Evolutionary conservation across 2,113 vertebrate genomes (phyloP).

Genomic region (Haliaeetus leucogaster): DNA sequence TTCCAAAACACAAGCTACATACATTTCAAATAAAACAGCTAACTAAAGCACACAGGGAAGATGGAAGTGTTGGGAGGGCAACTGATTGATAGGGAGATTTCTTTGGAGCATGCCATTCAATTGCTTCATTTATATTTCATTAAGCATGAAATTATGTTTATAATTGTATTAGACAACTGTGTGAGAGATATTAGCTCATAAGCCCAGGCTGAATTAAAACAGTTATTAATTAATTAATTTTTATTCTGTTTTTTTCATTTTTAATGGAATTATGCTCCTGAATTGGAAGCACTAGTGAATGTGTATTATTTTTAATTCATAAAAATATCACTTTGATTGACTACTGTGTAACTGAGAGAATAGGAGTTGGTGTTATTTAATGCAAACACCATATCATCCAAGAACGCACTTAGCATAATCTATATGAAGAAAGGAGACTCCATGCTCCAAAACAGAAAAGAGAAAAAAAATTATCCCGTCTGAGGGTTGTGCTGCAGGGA

Average conservation of each 20-base stretch:
- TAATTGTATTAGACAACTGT: constrained; percentile 41
- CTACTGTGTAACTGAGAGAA: background rate
- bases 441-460: background rate
- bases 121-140: constrained; percentile 57
- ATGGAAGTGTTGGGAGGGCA: background rate
- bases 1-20: background rate
- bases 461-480: background rate
- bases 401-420: background rate
- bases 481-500: background rate
- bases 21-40: background rate
- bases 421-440: accelerated
- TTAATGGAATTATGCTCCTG: constrained; percentile 15
- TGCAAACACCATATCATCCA: background rate
- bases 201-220: constrained; percentile 3
- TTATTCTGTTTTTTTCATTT: background rate
- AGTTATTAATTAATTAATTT: constrained; percentile 63
- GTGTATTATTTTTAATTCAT: background rate
- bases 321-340: background rate
- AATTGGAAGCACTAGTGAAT: background rate
- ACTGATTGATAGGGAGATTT: background rate
- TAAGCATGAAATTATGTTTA: constrained; percentile 63
- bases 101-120: constrained; percentile 17
- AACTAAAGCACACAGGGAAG: background rate
- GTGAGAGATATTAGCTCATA: constrained; percentile 26
- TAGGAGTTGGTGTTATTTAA: background rate